A percentile compares a stretch with the other conserved stretches of the same genome.
These are phyloP conservation scores for Erythrocercus mccallii DNA, from an alignment of 2,113 vertebrate genomes.

Conservation along the genomic window DNA sequence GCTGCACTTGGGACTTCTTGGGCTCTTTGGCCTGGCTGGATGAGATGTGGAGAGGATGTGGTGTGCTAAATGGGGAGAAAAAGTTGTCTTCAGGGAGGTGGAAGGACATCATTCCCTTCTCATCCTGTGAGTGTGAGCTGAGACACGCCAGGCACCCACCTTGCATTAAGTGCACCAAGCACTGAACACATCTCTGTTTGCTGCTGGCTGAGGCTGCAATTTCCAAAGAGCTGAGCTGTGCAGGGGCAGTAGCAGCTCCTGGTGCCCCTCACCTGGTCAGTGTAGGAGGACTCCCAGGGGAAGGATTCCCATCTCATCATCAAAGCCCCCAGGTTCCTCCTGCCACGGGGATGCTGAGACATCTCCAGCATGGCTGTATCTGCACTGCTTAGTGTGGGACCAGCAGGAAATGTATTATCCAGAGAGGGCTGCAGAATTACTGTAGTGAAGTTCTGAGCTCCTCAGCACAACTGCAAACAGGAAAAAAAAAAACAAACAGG, in stretches of 20 bases:
- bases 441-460: background rate
- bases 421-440: background rate
- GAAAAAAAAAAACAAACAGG: background rate
- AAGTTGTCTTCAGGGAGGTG: background rate
- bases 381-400: background rate
- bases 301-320: background rate
- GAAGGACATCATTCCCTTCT: background rate
- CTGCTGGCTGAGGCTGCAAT: background rate
- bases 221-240: background rate
- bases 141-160: background rate
- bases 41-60: background rate
- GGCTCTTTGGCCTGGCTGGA: background rate
- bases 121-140: background rate
- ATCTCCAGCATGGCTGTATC: rapidly evolving
- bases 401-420: background rate
- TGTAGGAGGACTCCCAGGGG: background rate
- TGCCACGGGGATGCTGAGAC: background rate
- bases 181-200: rapidly evolving
- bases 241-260: background rate
- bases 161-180: rapidly evolving
- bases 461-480: background rate
- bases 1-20: background rate
- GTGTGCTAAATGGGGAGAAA: background rate
- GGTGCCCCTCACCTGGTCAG: background rate
- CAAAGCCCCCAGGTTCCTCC: background rate